These are phyloP conservation scores for Hippocampus barbouri DNA, from an alignment of 2,113 vertebrate genomes.

Conservation along the genomic window DNA sequence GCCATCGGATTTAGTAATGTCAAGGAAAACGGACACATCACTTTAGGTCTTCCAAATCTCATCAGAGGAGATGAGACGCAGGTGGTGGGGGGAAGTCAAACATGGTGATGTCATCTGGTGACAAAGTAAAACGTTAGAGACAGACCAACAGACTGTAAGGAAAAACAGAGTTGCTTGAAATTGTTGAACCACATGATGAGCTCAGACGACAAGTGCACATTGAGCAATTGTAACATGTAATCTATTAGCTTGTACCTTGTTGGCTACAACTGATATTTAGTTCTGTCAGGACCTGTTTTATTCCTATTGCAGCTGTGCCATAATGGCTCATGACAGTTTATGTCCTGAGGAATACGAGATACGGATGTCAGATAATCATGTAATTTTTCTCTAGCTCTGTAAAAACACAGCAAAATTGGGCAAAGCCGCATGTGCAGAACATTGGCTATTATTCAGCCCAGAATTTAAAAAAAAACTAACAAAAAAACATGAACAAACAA, in stretches of 20 bases:
- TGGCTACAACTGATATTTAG: constrained; percentile 58
- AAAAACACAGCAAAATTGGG: constrained; percentile 20
- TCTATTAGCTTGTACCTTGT: constrained; percentile 64
- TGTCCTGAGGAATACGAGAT: constrained; percentile 55
- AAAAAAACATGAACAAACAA: neutral
- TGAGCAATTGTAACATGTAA: constrained; percentile 61
- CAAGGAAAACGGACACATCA: constrained; percentile 29
- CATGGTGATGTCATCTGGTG: constrained; percentile 14
- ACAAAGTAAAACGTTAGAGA: constrained; percentile 37
- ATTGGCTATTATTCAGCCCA: neutral
- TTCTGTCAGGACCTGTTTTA: constrained; percentile 44
- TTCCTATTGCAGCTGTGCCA: constrained; percentile 34
- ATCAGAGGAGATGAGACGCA: constrained; percentile 32
- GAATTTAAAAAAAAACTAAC: neutral
- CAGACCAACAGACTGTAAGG: constrained; percentile 28
- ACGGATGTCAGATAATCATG: constrained; percentile 44
- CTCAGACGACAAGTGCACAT: constrained; percentile 45
- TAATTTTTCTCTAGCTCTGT: constrained; percentile 41
- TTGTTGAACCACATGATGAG: constrained; percentile 22
- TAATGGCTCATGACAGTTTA: constrained; percentile 64
- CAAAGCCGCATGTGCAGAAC: neutral
- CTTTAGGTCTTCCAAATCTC: constrained; percentile 37
- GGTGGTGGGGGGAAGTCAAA: constrained; percentile 27
- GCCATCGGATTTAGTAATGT: constrained; percentile 40
- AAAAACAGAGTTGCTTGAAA: constrained; percentile 11